Percentiles rank a stretch among this genome's conserved stretches.
Evolutionary conservation across 2,888 invertebrate species (phyloP).

Genomic region (Trichacis sp.): DNA sequence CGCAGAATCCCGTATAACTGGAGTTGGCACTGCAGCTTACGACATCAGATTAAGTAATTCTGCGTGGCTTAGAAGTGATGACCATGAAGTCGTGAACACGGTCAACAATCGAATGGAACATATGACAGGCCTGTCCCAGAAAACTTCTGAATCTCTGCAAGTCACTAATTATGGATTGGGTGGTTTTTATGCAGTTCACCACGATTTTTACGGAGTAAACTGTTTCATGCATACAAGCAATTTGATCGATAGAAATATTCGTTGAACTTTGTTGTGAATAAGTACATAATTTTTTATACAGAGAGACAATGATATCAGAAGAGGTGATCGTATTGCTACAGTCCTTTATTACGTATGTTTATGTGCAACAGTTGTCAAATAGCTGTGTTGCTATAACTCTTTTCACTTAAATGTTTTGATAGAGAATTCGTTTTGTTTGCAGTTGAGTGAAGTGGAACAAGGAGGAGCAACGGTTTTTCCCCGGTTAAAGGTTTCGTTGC

Average conservation of each 20-base stretch:
- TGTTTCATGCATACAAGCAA: too few relatives aligned
- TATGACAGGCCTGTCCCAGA: conserved; percentile 88
- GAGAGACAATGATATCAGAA: too few relatives aligned
- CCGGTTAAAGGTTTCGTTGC: conserved; percentile 83
- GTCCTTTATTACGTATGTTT: too few relatives aligned
- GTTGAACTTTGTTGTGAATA: conserved; percentile 89
- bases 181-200: conserved; percentile 89
- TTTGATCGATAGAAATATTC: too few relatives aligned
- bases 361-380: too few relatives aligned
- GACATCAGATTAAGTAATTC: conserved; percentile 83
- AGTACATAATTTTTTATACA: conserved; percentile 86
- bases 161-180: conserved; percentile 99
- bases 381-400: too few relatives aligned
- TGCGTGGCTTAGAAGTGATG: conserved; percentile 91
- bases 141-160: conserved; percentile 95
- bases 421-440: conserved; percentile 41
- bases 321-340: conserved; percentile 97
- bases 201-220: conserved; percentile 88
- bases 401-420: not conserved
- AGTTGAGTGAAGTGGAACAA: too few relatives aligned
- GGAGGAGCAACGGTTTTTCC: conserved; percentile 99
- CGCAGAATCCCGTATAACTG: not conserved
- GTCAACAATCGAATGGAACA: conserved; percentile 85
- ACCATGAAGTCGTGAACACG: conserved; percentile 79
- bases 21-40: not conserved